Base-by-base conservation (phyloP, 2,888 invertebrate species). In the Tribolium freemani region DNA sequence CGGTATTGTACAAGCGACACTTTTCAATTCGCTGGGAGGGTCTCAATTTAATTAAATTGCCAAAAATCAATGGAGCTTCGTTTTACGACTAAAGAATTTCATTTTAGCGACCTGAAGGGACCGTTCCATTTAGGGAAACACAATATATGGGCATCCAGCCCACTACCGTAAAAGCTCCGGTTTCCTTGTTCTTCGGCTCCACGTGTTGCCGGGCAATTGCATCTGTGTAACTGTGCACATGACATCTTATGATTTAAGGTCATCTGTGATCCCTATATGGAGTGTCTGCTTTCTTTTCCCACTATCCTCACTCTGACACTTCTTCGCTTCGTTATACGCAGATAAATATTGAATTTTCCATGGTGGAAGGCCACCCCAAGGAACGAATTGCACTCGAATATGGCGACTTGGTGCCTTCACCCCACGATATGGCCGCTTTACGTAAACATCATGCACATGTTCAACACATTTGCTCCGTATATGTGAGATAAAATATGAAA, bases 211-310 rank as follows among this genome's bases (percentile, higher is more conserved):
- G 57, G 21, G 53, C 69, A 53, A 69, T 53, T 70, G 69, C 69
- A 70, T 70, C 69, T 70, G 69, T 57, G 69, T 66, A 73, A 68
- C 66, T 69, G 58, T 69, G 66, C 68, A 73, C 54, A 63, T 72
- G 69, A 58, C 64, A 66, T 31, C 69, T 44, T 72, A 69, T 72
- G 72, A 72, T 72, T 72, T 73, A 73, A 69, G 73, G 73, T 69
- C 73, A 73, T 66, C 69, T 45, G 64, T 54, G 60, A 45, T 56
- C 73, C 69, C 53, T 73, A 73, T 60, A 69, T 69, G 73, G 73
- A 69, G 66, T 66, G 69, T 69, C 66, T 71, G 71, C 67, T 71
- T 67, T 71, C 67, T 71, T 61, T 66, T 58, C 64, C 48, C 56
- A 60, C 45, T 13, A 21, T 9, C 31, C 60, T 1, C 16, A 16